Evolutionary conservation across 2,797 vertebrate species (phyloP).

Genomic region (Parotocinclus haroldoi): DNA sequence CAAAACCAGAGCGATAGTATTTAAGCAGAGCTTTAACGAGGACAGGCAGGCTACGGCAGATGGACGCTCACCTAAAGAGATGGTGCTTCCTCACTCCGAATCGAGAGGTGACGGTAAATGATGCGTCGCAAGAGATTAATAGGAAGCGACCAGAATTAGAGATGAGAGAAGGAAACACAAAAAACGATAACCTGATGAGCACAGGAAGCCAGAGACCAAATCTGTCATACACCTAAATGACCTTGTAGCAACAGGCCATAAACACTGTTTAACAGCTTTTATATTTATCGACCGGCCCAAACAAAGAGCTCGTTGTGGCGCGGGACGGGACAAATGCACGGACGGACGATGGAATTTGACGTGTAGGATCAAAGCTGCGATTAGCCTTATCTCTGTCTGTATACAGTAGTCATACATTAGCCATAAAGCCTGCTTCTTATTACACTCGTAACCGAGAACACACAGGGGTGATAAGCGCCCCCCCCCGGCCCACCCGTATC

Average conservation of each 20-base stretch:
- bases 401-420: slow-evolving; percentile 40
- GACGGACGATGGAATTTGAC: slow-evolving; percentile 41
- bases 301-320: slow-evolving; percentile 27
- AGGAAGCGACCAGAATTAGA: not conserved
- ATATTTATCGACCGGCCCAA: slow-evolving; percentile 8
- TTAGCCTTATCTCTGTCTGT: slow-evolving; percentile 45
- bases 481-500: slow-evolving; percentile 27
- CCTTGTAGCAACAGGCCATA: not conserved
- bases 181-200: not conserved
- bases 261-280: not conserved
- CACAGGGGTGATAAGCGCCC: slow-evolving; percentile 41
- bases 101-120: not conserved
- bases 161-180: not conserved
- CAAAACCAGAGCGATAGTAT: slow-evolving; percentile 4
- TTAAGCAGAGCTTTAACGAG: slow-evolving; percentile 15
- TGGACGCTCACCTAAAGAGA: not conserved
- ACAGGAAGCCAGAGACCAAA: slow-evolving; percentile 17
- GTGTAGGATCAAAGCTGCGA: slow-evolving; percentile 33
- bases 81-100: not conserved
- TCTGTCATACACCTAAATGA: not conserved
- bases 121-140: not conserved
- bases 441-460: slow-evolving; percentile 22
- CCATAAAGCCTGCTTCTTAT: slow-evolving; percentile 35
- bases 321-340: not conserved
- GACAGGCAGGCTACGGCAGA: slow-evolving; percentile 18